Evolutionary conservation across 2,888 invertebrate species (phyloP).

Genomic region (Aethes cnicana): DNA sequence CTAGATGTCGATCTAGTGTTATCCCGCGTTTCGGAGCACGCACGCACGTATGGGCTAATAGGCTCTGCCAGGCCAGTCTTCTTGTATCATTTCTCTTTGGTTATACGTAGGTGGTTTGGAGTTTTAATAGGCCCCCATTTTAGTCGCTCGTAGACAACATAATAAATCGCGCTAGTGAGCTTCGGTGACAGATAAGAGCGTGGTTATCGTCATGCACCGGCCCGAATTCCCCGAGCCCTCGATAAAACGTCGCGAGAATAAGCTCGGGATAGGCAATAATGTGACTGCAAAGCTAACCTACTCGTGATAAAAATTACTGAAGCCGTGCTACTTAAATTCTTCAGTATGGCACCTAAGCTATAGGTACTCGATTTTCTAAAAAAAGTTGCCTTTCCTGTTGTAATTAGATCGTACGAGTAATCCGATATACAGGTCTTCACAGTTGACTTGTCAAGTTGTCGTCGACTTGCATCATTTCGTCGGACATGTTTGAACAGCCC

Average conservation of each 20-base stretch:
- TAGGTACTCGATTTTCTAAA: conserved; percentile 1
- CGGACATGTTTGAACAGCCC: conserved; percentile 34
- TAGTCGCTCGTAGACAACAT: conserved; percentile 37
- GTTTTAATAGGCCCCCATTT: conserved; percentile 3
- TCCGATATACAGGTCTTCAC: conserved; percentile 43
- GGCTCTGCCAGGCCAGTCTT: too few species aligned
- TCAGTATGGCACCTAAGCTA: too few species aligned
- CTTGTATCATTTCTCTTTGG: too few species aligned
- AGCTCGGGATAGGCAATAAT: conserved; percentile 54
- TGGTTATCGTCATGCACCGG: conserved; percentile 67
- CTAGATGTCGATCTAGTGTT: too few species aligned
- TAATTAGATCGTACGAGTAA: conserved; percentile 33
- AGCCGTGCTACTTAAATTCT: too few species aligned
- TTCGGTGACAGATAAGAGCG: conserved; percentile 61
- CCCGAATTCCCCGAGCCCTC: conserved; percentile 53
- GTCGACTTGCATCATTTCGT: conserved; percentile 40
- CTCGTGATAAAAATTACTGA: not conserved
- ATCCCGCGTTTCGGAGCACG: too few species aligned
- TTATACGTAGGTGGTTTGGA: too few species aligned
- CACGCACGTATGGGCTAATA: too few species aligned
- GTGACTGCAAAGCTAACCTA: conserved; percentile 23
- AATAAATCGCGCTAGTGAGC: conserved; percentile 50
- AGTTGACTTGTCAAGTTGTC: conserved; percentile 41
- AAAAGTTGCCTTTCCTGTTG: conserved; percentile 22
- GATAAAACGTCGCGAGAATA: conserved; percentile 72